Evolutionary conservation across 2,888 invertebrate genomes (phyloP).

Genomic region (Tinea trinotella): DNA sequence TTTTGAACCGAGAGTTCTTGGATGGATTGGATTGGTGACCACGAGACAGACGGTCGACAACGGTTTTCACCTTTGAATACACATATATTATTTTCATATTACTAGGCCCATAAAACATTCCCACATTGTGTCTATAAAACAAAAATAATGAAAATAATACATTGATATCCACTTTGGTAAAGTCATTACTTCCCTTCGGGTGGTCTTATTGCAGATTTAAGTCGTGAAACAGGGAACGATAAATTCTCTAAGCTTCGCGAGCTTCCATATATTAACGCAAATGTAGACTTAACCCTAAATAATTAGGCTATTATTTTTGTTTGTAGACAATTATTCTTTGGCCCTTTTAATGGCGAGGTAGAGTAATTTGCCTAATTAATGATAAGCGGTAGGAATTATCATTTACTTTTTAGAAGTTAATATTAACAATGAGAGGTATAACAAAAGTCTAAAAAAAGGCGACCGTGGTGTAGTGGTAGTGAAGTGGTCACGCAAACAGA

Average conservation of each 20-base stretch:
- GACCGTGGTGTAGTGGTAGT: too few species aligned
- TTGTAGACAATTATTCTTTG: constrained; percentile 26
- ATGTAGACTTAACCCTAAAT: constrained; percentile 38
- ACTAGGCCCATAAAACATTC: too few species aligned
- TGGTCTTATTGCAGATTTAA: constrained; percentile 28
- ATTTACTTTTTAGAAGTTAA: neutral
- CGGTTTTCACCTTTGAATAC: too few species aligned
- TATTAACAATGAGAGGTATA: too few species aligned
- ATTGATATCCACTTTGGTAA: neutral
- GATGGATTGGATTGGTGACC: too few species aligned
- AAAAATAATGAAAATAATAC: neutral
- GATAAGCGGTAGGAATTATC: neutral
- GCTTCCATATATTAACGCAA: constrained; percentile 39
- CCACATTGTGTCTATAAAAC: too few species aligned
- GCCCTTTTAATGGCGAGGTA: neutral
- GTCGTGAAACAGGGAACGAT: constrained; percentile 37
- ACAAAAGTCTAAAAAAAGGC: too few species aligned
- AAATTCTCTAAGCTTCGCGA: constrained; percentile 47
- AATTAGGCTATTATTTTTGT: constrained; percentile 60
- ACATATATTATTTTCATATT: too few species aligned
- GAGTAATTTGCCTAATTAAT: neutral
- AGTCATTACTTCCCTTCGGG: constrained; percentile 2
- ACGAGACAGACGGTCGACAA: too few species aligned
- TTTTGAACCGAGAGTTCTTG: too few species aligned
- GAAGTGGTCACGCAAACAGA: too few species aligned